Evolutionary conservation across 2,888 invertebrate species (phyloP), one percentile per base, ranked within the genome.

Genomic region (Drosophila kanekoi): DNA sequence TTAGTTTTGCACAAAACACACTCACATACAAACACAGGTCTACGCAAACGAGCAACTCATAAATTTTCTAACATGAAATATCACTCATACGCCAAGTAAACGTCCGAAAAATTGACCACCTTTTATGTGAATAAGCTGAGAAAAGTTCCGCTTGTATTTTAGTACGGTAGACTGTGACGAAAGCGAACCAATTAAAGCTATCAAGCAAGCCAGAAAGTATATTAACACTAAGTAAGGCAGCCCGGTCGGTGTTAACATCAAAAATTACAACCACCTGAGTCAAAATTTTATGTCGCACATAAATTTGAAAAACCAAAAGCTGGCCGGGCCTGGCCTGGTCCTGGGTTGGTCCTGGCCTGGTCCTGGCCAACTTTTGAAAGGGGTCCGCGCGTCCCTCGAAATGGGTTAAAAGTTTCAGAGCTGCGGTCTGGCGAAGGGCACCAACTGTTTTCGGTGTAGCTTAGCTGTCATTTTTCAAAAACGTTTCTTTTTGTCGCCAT

Each of bases 231-330:
- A 73, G 63, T 63, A 56, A 60, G 35, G 51, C 49, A 40, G 33
- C 20, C 20, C 59, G 58, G 48, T 44, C 59, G 58, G 54, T 44
- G 56, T 54, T 51, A 49, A 52, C 87, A 81, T 76, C 73, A 81
- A 79, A 72, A 65, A 67, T 69, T 81, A 65, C 73, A 73, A 45
- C 61, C 85, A 89, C 85, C 85, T 85, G 85, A 85, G 89, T 81
- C 87, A 54, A 64, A 71, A 81, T 73, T 79, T 89, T 77, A 85
- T 87, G 81, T 77, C 54, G 71, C 77, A 72, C 79, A 88, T 85
- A 87, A 85, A 88, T 85, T 71, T 47, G 5, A 33, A 33, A 64
- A 62, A 62, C 52, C 44, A 57, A 75, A 77, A 65, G 54, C 32
- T 49, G 37, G 38, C 52, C 18, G 18, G 18, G 18, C 18, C 18